Percentiles rank a stretch among this genome's conserved stretches.
Conservation (phyloP, 2,888 invertebrate genomes). For the Drosophila mulleri region DNA sequence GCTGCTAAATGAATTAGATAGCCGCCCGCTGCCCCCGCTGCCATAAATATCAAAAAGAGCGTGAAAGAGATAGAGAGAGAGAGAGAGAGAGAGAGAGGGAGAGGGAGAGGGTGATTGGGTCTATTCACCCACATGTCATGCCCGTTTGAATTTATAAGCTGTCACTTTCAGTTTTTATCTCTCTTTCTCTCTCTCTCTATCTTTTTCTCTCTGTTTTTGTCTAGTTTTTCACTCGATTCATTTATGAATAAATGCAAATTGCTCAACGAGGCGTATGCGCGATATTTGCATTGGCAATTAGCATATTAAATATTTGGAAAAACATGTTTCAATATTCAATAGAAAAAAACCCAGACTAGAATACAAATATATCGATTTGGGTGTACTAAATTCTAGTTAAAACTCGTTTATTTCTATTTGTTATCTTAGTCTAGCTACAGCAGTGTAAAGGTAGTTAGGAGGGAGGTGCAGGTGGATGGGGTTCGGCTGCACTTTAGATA, state of each 20-base stretch:
- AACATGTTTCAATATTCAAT: constrained; percentile 36
- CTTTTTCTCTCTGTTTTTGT: not conserved
- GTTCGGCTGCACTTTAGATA: not conserved
- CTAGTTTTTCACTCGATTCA: constrained; percentile 21
- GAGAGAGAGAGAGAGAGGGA: not conserved
- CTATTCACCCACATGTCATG: constrained; percentile 47
- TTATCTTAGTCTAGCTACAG: not conserved
- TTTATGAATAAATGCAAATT: constrained; percentile 69
- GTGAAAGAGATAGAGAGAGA: not conserved
- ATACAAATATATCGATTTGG: not conserved
- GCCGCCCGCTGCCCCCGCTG: constrained; percentile 22
- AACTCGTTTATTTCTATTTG: not conserved
- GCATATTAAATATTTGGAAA: constrained; percentile 48
- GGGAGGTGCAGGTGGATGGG: too few relatives aligned
- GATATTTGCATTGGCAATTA: constrained; percentile 71
- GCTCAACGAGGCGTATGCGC: constrained; percentile 60
- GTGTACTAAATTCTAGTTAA: constrained; percentile 49
- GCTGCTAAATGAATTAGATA: constrained; percentile 69
- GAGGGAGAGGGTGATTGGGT: not conserved
- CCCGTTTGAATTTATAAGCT: constrained; percentile 53
- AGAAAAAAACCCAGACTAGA: not conserved
- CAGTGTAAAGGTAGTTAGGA: not conserved
- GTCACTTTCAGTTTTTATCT: constrained; percentile 73
- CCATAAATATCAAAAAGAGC: constrained; percentile 43
- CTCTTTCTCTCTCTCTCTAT: constrained; percentile 18